phyloP scores from a whole-genome alignment of 2,797 vertebrate genomes.

The Sciurus vulgaris region DNA sequence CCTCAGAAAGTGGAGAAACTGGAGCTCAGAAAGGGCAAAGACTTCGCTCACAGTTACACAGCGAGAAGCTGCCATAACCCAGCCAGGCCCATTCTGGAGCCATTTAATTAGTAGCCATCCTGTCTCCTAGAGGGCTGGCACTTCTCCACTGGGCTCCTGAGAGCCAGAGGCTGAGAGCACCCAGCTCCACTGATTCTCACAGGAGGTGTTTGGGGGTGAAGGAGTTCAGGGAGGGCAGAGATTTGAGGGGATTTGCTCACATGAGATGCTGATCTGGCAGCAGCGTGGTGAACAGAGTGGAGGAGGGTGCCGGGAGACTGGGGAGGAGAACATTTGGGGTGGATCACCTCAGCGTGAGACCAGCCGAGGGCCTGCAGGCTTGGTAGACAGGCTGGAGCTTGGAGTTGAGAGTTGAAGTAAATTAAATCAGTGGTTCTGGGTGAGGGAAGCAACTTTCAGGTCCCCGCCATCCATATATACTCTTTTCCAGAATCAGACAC shows the following conservation, averaged over 20 bases:
- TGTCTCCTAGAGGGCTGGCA: neutral
- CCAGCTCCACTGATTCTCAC: no score
- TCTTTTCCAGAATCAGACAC: neutral
- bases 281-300: neutral
- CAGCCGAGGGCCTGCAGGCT: no score
- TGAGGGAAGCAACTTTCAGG: neutral
- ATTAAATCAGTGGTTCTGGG: neutral
- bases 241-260: neutral
- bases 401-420: neutral
- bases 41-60: neutral
- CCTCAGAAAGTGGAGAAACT: neutral
- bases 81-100: neutral
- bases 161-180: neutral
- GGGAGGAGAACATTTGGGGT: fast-evolving
- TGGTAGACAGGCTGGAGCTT: neutral
- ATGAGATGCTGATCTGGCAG: neutral
- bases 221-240: neutral
- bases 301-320: no score
- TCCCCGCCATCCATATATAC: neutral
- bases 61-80: neutral
- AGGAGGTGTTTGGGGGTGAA: no score
- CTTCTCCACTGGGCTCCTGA: neutral
- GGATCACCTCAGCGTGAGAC: neutral
- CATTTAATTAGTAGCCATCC: neutral
- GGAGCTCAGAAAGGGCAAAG: neutral